Conservation (phyloP, 2,113 vertebrate genomes). For the Ptilorrhoa leucosticta region DNA sequence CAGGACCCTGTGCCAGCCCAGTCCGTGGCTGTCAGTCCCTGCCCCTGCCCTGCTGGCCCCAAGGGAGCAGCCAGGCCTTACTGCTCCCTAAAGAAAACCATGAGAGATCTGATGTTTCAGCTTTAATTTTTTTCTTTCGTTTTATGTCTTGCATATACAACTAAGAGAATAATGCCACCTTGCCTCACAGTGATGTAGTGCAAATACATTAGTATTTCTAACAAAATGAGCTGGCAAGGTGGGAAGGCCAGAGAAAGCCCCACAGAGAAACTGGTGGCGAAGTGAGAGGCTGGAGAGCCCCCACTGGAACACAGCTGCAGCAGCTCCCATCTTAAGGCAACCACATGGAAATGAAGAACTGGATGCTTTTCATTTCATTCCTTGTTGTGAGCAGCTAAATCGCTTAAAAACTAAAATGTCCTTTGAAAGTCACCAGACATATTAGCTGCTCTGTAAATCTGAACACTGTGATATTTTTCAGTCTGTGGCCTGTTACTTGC, state of each 20-base stretch:
- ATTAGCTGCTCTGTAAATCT: background rate
- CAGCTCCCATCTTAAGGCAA: background rate
- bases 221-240: background rate
- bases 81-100: background rate
- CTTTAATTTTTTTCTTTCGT: background rate
- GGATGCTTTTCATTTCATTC: background rate
- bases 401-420: background rate
- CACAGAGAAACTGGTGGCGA: background rate
- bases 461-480: background rate
- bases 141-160: background rate
- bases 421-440: background rate
- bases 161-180: constrained; percentile 61
- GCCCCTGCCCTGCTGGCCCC: accelerated
- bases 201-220: constrained; percentile 14
- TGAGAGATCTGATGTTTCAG: background rate
- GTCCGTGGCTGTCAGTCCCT: accelerated
- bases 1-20: background rate
- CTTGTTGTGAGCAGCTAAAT: background rate
- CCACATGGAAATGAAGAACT: background rate
- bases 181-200: constrained; percentile 40
- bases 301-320: background rate
- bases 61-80: background rate
- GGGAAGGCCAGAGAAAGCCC: background rate
- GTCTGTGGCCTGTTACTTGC: background rate
- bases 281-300: background rate